Evolutionary conservation across 2,888 invertebrate genomes (phyloP).

Genomic region (Drosophila villosipedis): DNA sequence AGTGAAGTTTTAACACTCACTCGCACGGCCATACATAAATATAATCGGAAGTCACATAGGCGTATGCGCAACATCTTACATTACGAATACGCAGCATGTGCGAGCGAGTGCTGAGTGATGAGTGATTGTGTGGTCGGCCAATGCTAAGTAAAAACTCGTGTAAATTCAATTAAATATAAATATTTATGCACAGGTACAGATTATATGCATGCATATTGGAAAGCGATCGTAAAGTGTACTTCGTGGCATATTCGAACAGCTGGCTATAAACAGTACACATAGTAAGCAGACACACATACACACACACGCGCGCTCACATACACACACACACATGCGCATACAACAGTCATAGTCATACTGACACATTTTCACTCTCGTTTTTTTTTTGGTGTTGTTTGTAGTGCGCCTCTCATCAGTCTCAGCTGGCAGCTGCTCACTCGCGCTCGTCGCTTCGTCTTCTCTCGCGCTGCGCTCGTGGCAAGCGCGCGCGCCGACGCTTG

Average conservation of each 20-base stretch:
- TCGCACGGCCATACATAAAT: neutral
- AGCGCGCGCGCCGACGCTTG: constrained; percentile 57
- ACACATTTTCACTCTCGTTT: constrained; percentile 63
- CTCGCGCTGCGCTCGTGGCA: constrained; percentile 24
- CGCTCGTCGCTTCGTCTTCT: constrained; percentile 14
- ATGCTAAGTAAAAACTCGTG: constrained; percentile 22
- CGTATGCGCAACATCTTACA: constrained; percentile 70
- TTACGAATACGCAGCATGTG: constrained; percentile 72
- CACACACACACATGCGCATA: neutral
- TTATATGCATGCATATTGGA: constrained; percentile 35
- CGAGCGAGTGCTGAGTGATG: neutral
- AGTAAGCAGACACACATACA: constrained; percentile 2
- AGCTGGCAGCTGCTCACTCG: constrained; percentile 12
- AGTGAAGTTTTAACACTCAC: neutral
- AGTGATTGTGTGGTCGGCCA: neutral
- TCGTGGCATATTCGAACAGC: constrained; percentile 54
- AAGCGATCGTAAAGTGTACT: constrained; percentile 47
- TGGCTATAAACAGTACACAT: constrained; percentile 22
- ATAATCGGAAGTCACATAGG: constrained; percentile 22
- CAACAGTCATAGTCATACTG: constrained; percentile 20
- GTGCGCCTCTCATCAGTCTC: constrained; percentile 30
- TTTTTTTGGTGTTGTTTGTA: constrained; percentile 1
- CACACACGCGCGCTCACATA: neutral
- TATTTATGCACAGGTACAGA: constrained; percentile 10
- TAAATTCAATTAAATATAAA: neutral